A percentile compares a stretch with the other conserved stretches of the same genome.
These are phyloP conservation scores for Boulengeromyrus knoepffleri DNA, from an alignment of 2,113 vertebrate species.

Conservation along the genomic window DNA sequence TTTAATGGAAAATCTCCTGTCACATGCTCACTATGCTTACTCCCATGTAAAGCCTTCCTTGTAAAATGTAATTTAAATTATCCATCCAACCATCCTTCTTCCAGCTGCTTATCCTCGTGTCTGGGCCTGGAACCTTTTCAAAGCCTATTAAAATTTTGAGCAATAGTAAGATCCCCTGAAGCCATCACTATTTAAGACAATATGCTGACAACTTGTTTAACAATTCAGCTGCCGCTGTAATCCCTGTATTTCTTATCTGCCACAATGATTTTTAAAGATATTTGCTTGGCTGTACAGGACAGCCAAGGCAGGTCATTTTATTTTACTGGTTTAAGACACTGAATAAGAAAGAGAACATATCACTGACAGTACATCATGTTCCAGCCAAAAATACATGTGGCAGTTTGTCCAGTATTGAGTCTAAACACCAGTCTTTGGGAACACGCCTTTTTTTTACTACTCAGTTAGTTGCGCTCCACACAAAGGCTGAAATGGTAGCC, in stretches of 20 bases:
- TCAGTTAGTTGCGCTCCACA: neutral
- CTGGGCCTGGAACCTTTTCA: neutral
- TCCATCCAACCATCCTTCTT: neutral
- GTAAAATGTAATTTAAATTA: neutral
- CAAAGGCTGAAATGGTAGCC: neutral
- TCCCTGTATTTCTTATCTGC: neutral
- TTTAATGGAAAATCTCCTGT: neutral
- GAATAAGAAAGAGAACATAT: neutral
- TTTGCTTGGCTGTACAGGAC: neutral
- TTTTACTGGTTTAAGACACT: neutral
- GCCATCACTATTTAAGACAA: neutral
- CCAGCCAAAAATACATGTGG: neutral
- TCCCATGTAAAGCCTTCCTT: neutral
- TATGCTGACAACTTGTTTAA: neutral
- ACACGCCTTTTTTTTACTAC: neutral
- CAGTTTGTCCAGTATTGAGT: neutral
- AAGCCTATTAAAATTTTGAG: neutral
- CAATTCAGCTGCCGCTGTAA: neutral
- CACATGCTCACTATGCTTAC: neutral
- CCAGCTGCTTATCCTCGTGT: neutral
- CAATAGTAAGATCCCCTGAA: neutral
- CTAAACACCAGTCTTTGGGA: neutral
- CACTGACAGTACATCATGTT: neutral
- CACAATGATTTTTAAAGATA: neutral
- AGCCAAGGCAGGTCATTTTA: neutral